Evolutionary conservation across 2,113 vertebrate species (phyloP), one percentile per base, ranked within the genome.

Genomic region (Leptobrachium leishanense): DNA sequence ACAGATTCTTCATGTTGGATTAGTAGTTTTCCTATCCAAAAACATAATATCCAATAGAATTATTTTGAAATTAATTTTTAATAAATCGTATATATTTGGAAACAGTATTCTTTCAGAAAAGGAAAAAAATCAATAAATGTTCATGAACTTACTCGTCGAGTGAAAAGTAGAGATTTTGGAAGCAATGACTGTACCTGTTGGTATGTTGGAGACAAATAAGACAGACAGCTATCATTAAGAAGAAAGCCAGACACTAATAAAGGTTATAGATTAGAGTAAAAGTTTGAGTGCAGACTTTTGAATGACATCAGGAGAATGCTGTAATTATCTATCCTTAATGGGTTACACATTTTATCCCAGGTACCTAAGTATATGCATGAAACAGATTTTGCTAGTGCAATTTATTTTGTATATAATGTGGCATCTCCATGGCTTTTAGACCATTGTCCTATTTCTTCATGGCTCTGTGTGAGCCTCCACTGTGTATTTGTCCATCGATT

Each of bases 181-280:
- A 42, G 53, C 15, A 72, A 59, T 59, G 53, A 42, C 5, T 74
- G 39, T 66, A 75, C 59, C 59, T 75, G 62, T 12, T 46, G 59
- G 73, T 55, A 41, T 40, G 13, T 57, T 40, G 43, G 20, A 44
- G 73, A 75, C 13, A 40, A n/a, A 71, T 20, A 46, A 71, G 44
- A 53, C 70, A 72, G 70, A 55, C 53, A 72, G 70, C 54, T 72
- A 57, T 55, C 42, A 39, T 11, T 59, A 63, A 59, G 43, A 64
- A 59, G 40, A 13, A 7, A 39, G 9, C 31, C 55, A 12, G 43
- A 46, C 59, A 75, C 3, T 50, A 44, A 65, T 75, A 75, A 42
- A 76, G 44, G 67, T 50, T 20, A n/a, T 41, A 67, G 74, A 76
- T 76, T 67, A 76, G 12, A 41, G 55, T 43, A 57, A 57, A 74